Base-by-base conservation (phyloP, 2,113 vertebrate genomes). In the Lonchura striata region DNA sequence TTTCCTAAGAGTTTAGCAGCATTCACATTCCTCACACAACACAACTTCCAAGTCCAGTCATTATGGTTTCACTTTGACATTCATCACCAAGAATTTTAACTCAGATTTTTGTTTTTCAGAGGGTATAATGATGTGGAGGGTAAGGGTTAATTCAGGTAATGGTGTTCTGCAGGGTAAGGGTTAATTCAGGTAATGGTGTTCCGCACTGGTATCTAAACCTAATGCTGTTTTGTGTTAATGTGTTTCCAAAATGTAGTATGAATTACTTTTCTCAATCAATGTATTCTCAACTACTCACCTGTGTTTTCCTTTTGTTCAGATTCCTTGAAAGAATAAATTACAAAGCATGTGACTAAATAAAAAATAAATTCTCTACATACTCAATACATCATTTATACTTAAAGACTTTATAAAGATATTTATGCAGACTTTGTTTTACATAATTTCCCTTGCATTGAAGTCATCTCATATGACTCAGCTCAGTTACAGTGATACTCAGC, bases 191-290 rank as follows among this genome's bases (percentile, higher is more conserved):
- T 37, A 77, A 20, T 11, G 2, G 13, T n/a, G 14, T 47, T 92
- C 82, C 94, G 42, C 39, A 85, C 49, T 31, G 74, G 60, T 78
- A 92, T 12, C 59, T 94, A 96, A 68, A 90, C 39, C 49, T 9
- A 23, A 86, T 77, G 76, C 50, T 90, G 27, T 50, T 70, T 84
- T 72, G 25, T 54, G 37, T 84, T 91, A 88, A 81, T 6, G 9
- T n/a, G 35, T 79, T 89, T 76, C 80, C 22, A 90, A 88, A 88
- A 82, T 25, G 49, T 65, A 76, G 15, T 68, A 79, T 88, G 82
- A 92, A 93, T 92, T 83, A 54, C 9, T 95, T 93, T 52, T 92
- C 91, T 95, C 85, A 93, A 83, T 20, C 90, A 94, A 70, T 53
- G 33, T 53, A 60, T 79, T 93, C 31, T 86, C 82, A 33, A 86